Percentiles rank a stretch among this genome's conserved stretches.
Conservation (phyloP, 2,888 invertebrate species). For the Limnephilus lunatus region DNA sequence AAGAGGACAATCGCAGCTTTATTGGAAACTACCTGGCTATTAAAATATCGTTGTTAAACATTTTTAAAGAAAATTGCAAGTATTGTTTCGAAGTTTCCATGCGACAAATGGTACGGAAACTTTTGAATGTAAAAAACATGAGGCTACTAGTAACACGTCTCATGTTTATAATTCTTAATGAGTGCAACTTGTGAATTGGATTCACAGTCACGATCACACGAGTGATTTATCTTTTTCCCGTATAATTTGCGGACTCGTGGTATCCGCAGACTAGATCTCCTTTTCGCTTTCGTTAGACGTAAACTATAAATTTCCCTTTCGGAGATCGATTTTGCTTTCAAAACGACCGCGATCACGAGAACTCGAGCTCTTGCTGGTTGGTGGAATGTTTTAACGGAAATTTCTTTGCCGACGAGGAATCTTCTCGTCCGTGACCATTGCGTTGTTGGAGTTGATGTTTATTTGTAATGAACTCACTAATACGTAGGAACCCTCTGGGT, state of each 20-base stretch:
- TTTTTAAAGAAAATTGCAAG: neutral
- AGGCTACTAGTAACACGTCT: neutral
- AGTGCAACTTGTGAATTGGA: neutral
- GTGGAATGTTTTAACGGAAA: neutral
- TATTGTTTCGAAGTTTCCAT: neutral
- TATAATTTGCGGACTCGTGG: neutral
- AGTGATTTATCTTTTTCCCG: neutral
- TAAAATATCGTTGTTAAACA: neutral
- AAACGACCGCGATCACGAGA: slow-evolving; percentile 33
- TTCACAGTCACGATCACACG: slow-evolving; percentile 2
- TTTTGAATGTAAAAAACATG: neutral
- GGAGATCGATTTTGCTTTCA: slow-evolving; percentile 31
- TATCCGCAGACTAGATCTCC: slow-evolving; percentile 3
- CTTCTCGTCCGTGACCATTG: neutral
- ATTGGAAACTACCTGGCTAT: neutral
- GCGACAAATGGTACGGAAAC: neutral
- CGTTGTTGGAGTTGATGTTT: neutral
- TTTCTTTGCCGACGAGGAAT: neutral
- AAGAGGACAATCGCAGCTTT: neutral
- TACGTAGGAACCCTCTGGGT: neutral
- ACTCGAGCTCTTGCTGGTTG: neutral
- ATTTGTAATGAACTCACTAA: neutral
- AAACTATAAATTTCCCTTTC: slow-evolving; percentile 27
- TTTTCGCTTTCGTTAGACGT: slow-evolving; percentile 10
- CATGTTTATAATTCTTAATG: neutral